Evolutionary conservation across 2,888 invertebrate genomes (phyloP).

Genomic region (Emmelina monodactyla): DNA sequence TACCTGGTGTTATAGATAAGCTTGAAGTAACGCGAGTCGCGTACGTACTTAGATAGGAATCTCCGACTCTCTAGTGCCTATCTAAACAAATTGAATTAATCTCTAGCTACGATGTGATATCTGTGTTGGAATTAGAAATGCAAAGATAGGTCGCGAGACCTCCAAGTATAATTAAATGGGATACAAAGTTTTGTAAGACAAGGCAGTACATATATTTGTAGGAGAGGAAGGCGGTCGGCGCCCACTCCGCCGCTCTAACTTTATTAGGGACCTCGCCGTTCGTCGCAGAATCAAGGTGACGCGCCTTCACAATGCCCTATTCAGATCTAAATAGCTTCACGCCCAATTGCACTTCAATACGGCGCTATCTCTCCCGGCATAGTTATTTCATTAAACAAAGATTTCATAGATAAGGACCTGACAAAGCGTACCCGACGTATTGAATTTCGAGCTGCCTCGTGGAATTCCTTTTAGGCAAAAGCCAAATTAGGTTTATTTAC

Average conservation of each 20-base stretch:
- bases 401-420: slow-evolving; percentile 24
- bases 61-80: too few relatives aligned
- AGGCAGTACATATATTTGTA: neutral
- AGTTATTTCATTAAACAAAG: slow-evolving; percentile 60
- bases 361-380: slow-evolving; percentile 43
- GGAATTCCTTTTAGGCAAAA: slow-evolving; percentile 1
- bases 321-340: slow-evolving; percentile 66
- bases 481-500: too few relatives aligned
- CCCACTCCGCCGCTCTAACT: slow-evolving; percentile 41
- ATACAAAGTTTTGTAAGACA: neutral
- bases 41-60: too few relatives aligned
- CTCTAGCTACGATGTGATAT: too few relatives aligned
- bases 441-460: neutral
- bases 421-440: slow-evolving; percentile 1
- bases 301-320: slow-evolving; percentile 61
- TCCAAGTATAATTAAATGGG: too few relatives aligned
- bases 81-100: too few relatives aligned
- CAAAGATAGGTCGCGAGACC: too few relatives aligned
- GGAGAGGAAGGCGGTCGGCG: neutral
- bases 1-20: slow-evolving; percentile 1
- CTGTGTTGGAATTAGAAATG: too few relatives aligned
- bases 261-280: slow-evolving; percentile 49
- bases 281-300: slow-evolving; percentile 58
- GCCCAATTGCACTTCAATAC: slow-evolving; percentile 63
- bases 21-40: too few relatives aligned